Evolutionary conservation across 1,140 invertebrate genomes (phyloP).

Genomic region (Rhagoletis pomonella): DNA sequence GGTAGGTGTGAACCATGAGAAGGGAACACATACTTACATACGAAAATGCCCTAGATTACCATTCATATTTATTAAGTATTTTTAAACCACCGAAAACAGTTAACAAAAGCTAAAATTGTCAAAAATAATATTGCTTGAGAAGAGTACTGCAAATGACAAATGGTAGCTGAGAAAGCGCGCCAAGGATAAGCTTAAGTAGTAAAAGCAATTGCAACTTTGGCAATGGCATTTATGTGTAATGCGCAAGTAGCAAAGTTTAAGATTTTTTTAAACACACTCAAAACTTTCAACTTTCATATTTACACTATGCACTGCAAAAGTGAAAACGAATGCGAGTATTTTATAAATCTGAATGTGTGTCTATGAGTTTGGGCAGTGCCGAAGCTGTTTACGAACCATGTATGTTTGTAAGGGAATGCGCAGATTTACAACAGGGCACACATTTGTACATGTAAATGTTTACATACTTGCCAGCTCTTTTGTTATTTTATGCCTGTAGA

Average conservation of each 20-base stretch:
- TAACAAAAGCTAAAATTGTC: background rate
- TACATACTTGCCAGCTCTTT: no score
- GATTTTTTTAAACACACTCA: conserved; percentile 37
- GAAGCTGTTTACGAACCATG: background rate
- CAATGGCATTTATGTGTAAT: background rate
- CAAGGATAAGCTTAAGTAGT: background rate
- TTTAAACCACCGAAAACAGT: background rate
- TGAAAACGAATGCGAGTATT: no score
- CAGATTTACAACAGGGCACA: no score
- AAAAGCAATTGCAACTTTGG: background rate
- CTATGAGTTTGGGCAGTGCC: no score
- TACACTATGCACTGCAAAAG: background rate
- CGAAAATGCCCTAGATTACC: background rate
- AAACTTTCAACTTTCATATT: background rate
- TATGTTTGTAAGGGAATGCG: background rate
- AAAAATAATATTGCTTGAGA: background rate
- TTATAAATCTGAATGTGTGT: no score
- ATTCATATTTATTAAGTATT: conserved; percentile 20
- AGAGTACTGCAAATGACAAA: conserved; percentile 28
- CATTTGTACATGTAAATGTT: no score
- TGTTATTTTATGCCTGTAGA: no score
- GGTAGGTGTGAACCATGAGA: no score
- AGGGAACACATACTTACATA: no score
- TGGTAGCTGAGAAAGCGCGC: background rate
- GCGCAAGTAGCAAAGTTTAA: background rate